These are phyloP conservation scores for Galemys pyrenaicus DNA, from an alignment of 2,113 vertebrate species.

Conservation along the genomic window DNA sequence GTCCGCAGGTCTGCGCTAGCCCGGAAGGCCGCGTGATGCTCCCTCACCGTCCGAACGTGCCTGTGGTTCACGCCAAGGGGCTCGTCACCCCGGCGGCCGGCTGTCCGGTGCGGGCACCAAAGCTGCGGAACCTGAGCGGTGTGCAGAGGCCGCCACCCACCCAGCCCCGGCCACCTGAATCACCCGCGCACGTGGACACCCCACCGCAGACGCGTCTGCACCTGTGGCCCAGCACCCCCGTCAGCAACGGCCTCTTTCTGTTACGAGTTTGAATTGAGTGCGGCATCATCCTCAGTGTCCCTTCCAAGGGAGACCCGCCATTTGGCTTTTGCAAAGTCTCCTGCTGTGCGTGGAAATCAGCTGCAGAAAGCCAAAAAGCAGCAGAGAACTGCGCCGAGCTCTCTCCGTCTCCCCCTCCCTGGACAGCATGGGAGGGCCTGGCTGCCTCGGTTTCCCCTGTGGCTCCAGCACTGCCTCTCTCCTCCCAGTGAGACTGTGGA, in stretches of 20 bases:
- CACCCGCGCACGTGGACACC: not conserved
- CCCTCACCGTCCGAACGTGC: not conserved
- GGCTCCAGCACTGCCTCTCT: not conserved
- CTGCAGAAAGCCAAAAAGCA: not conserved
- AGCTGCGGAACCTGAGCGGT: not conserved
- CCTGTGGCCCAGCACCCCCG: too few species aligned
- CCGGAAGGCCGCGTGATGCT: not conserved
- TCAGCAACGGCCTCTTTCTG: not conserved
- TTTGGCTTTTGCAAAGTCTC: conserved; percentile 4
- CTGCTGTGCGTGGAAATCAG: not conserved
- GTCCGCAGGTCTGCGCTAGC: not conserved
- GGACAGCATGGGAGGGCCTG: not conserved
- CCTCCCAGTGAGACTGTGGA: not conserved
- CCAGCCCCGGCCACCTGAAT: not conserved
- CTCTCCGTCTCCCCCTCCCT: not conserved
- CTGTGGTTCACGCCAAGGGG: not conserved
- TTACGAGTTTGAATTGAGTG: not conserved
- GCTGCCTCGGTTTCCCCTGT: not conserved
- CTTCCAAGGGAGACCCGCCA: conserved; percentile 42
- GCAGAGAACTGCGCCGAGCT: not conserved
- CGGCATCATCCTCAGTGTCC: not conserved
- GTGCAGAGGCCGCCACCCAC: not conserved
- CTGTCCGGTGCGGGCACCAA: not conserved
- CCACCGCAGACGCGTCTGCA: too few species aligned
- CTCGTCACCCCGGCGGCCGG: not conserved